Conservation (phyloP, 2,113 vertebrate genomes). For the Microcebus tavaratra region DNA sequence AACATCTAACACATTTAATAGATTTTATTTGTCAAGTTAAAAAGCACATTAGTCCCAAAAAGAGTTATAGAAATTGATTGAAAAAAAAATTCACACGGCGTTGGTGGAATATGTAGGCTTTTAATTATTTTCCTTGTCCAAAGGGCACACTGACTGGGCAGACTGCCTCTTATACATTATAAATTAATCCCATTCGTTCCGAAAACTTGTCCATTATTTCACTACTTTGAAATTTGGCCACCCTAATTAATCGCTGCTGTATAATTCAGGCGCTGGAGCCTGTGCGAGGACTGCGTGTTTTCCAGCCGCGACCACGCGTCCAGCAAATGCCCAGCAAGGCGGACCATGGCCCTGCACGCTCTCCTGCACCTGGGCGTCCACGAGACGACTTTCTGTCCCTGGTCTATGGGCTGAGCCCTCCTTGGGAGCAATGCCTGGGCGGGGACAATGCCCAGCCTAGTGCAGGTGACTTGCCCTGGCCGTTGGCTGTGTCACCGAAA, state of each 20-base stretch:
- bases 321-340: neutral
- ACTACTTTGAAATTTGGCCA: constrained; percentile 22
- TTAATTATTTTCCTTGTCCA: constrained; percentile 41
- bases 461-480: constrained; percentile 17
- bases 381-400: constrained; percentile 45
- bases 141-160: neutral
- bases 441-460: neutral
- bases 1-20: neutral
- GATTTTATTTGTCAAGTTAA: neutral
- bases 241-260: constrained; percentile 35
- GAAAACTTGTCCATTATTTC: constrained; percentile 52
- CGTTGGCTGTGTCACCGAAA: neutral
- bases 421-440: neutral
- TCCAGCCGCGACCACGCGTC: constrained; percentile 16
- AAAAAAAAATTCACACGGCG: neutral
- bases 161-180: constrained; percentile 20
- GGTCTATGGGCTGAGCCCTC: constrained; percentile 53
- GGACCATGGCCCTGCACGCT: neutral
- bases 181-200: constrained; percentile 52
- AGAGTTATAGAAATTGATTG: neutral
- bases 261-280: neutral
- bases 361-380: neutral
- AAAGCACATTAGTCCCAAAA: neutral
- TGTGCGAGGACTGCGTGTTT: neutral
- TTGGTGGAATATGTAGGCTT: neutral